Conservation (phyloP, 2,888 invertebrate genomes). For the Tridacna gigas region DNA sequence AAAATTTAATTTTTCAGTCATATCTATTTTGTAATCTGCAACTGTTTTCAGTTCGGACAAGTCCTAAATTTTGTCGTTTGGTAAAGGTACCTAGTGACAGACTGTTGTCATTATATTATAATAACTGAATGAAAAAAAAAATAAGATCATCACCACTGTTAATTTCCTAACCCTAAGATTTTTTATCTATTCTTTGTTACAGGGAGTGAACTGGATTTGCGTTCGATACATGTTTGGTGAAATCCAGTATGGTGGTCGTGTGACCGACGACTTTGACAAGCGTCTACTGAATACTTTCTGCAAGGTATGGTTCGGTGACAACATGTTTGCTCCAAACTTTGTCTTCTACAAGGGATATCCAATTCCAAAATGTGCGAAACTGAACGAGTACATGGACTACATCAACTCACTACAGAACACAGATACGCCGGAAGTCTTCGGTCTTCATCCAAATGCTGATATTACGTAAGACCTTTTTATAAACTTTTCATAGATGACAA, state of each 20-base stretch:
- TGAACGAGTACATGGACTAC: slow-evolving; percentile 82
- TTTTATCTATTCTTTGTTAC: slow-evolving; percentile 6
- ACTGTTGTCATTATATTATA: too few relatives aligned
- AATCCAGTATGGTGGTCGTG: slow-evolving; percentile 85
- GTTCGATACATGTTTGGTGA: slow-evolving; percentile 86
- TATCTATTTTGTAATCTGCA: too few relatives aligned
- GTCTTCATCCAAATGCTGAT: slow-evolving; percentile 85
- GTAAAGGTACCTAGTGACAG: too few relatives aligned
- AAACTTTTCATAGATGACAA: not conserved
- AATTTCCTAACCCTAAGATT: too few relatives aligned
- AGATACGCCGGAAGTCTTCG: slow-evolving; percentile 85
- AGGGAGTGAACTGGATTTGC: slow-evolving; percentile 85
- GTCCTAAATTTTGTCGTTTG: too few relatives aligned
- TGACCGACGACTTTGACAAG: slow-evolving; percentile 85
- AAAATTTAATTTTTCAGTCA: too few relatives aligned
- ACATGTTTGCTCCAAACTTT: slow-evolving; percentile 83
- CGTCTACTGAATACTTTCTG: slow-evolving; percentile 85
- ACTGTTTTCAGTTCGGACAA: too few relatives aligned
- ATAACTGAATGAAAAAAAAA: too few relatives aligned
- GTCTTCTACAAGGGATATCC: slow-evolving; percentile 84
- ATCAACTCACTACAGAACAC: slow-evolving; percentile 81
- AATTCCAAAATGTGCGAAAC: slow-evolving; percentile 83
- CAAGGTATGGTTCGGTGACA: slow-evolving; percentile 84
- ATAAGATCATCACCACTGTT: too few relatives aligned
- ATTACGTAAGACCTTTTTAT: slow-evolving; percentile 80